These are phyloP conservation scores for Rattus norvegicus DNA, from an alignment of 2,113 vertebrate genomes.

Conservation along the genomic window DNA sequence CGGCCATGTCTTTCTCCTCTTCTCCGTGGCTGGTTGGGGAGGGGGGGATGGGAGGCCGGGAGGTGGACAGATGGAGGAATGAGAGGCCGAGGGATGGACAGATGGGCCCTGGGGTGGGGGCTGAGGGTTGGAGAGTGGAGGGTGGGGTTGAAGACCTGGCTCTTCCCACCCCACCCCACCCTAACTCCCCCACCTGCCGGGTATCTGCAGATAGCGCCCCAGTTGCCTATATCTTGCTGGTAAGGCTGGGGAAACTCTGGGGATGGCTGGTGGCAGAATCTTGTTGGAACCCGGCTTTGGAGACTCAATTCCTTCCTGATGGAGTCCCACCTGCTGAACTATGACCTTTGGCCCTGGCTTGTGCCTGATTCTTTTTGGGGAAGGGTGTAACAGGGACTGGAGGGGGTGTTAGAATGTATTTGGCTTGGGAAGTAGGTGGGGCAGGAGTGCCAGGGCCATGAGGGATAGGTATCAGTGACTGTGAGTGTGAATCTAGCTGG, in stretches of 20 bases:
- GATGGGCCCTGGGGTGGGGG: constrained; percentile 72
- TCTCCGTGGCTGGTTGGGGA: constrained; percentile 67
- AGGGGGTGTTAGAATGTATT: constrained; percentile 45
- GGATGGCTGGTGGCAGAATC: constrained; percentile 18
- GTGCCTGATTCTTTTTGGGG: not conserved
- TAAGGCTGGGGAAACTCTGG: constrained; percentile 22
- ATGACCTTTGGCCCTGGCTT: constrained; percentile 61
- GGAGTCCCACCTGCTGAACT: constrained; percentile 71
- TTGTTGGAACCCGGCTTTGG: not conserved
- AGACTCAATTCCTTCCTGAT: not conserved
- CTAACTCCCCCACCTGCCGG: not conserved
- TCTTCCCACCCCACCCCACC: constrained; percentile 58
- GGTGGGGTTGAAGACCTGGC: constrained; percentile 52
- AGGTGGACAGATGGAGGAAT: constrained; percentile 80
- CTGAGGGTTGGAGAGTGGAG: constrained; percentile 36
- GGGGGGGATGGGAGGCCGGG: constrained; percentile 69
- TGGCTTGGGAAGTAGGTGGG: constrained; percentile 65
- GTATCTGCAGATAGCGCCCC: constrained; percentile 49
- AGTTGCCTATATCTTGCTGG: constrained; percentile 54
- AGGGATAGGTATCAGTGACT: constrained; percentile 6
- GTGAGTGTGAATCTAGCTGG: constrained; percentile 44
- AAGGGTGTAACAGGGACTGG: not conserved
- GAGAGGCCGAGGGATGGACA: constrained; percentile 78
- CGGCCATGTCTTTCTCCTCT: constrained; percentile 79
- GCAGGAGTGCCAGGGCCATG: not conserved